These are phyloP conservation scores for Brachyhypopomus occidentalis DNA, from an alignment of 2,113 vertebrate species.

Conservation along the genomic window DNA sequence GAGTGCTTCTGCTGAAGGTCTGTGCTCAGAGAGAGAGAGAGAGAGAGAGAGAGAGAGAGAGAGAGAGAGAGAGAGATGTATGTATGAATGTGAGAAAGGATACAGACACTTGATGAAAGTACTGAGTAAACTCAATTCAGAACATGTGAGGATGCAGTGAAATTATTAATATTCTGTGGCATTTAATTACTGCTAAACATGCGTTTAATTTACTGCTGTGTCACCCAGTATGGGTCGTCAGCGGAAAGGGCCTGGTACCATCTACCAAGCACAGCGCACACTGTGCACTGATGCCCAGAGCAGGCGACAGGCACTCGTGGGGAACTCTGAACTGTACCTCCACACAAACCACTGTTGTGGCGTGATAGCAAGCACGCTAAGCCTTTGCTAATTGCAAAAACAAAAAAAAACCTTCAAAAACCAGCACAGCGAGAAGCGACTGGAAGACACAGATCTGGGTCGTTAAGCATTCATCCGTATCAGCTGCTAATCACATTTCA, in stretches of 20 bases:
- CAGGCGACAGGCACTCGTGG: background rate
- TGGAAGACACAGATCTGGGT: background rate
- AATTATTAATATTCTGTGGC: conserved; percentile 14
- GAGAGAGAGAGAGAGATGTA: conserved; percentile 15
- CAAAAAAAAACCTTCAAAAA: conserved; percentile 1
- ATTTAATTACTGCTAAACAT: conserved; percentile 1
- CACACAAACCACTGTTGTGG: background rate
- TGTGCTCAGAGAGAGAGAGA: background rate
- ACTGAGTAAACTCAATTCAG: conserved; percentile 55
- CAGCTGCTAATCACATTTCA: conserved; percentile 10
- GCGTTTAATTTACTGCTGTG: conserved; percentile 12
- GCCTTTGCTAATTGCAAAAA: background rate
- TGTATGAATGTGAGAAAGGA: conserved; percentile 36
- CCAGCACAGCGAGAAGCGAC: background rate
- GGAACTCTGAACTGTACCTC: background rate
- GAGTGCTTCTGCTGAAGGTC: conserved; percentile 1
- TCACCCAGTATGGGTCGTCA: background rate
- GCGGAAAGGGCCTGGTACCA: background rate
- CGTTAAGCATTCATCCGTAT: conserved; percentile 16
- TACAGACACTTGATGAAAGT: conserved; percentile 57
- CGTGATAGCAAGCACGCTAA: background rate
- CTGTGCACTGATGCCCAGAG: background rate
- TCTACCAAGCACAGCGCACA: background rate
- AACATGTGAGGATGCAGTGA: conserved; percentile 5
- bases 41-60: conserved; percentile 11